These are phyloP conservation scores for Hecatera dysodea DNA, from an alignment of 2,888 invertebrate species.

Conservation along the genomic window DNA sequence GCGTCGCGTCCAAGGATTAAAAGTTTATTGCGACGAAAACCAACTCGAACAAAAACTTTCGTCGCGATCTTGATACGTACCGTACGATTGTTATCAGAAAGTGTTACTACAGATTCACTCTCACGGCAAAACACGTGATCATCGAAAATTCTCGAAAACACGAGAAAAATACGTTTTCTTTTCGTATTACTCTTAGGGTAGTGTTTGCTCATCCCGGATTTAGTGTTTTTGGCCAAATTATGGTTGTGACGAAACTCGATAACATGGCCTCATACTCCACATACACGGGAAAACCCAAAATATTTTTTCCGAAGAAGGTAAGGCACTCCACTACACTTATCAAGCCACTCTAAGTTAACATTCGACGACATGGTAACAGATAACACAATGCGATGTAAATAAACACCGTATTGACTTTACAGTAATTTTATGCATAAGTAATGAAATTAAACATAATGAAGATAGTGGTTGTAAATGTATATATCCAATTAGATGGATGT, in stretches of 20 bases:
- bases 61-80: conserved; percentile 76
- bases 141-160: conserved; percentile 86
- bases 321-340: conserved; percentile 65
- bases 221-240: conserved; percentile 85
- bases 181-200: conserved; percentile 74
- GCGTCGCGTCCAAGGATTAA: conserved; percentile 84
- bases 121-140: conserved; percentile 80
- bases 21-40: conserved; percentile 87
- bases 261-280: conserved; percentile 89
- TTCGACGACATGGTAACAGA: conserved; percentile 60
- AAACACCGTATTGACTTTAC: conserved; percentile 52
- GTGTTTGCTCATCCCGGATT: conserved; percentile 81
- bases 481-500: conserved; percentile 32
- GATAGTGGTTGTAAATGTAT: conserved; percentile 25
- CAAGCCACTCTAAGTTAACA: conserved; percentile 50
- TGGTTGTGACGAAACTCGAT: conserved; percentile 89
- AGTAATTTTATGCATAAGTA: conserved; percentile 32
- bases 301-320: conserved; percentile 90
- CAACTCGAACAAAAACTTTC: conserved; percentile 83
- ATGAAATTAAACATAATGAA: conserved; percentile 27
- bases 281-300: conserved; percentile 89
- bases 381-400: conserved; percentile 58
- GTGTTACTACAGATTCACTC: conserved; percentile 78
- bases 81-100: conserved; percentile 77
- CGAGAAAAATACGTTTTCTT: conserved; percentile 73